Conservation (phyloP, 1,140 invertebrate genomes). For the Thrips palmi region DNA sequence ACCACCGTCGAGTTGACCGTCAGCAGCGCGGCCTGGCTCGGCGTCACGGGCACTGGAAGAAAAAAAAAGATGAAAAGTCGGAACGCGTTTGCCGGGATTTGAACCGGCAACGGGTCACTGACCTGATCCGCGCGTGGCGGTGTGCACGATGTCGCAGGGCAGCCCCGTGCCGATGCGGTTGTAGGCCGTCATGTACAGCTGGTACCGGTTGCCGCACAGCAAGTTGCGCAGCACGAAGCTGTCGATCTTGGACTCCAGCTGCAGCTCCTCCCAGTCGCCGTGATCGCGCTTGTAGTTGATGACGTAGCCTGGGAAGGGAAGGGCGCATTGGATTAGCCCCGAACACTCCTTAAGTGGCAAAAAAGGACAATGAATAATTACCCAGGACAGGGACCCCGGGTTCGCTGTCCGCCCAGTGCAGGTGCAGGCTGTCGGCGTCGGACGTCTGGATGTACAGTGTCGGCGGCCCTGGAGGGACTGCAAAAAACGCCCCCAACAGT, state of each 20-base stretch:
- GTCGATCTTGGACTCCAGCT: conserved; percentile 56
- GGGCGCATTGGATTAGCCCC: neutral
- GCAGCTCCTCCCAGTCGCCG: conserved; percentile 73
- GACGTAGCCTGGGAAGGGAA: conserved; percentile 48
- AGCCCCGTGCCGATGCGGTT: conserved; percentile 75
- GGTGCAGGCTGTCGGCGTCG: conserved; percentile 45
- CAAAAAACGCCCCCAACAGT: conserved; percentile 18
- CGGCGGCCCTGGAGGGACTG: conserved; percentile 47
- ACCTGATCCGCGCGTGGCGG: conserved; percentile 64
- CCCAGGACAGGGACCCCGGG: conserved; percentile 48
- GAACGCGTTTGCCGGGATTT: neutral
- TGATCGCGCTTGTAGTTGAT: conserved; percentile 76
- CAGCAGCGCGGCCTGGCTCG: conserved; percentile 64
- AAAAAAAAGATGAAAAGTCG: conserved; percentile 6
- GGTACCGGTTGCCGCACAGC: conserved; percentile 75
- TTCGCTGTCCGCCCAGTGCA: conserved; percentile 49
- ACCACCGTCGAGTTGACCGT: conserved; percentile 76
- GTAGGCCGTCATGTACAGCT: conserved; percentile 72
- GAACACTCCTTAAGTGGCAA: neutral
- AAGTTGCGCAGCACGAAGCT: conserved; percentile 58
- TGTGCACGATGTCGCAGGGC: conserved; percentile 68
- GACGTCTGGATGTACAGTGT: conserved; percentile 44
- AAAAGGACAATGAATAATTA: no score
- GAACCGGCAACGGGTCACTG: conserved; percentile 12
- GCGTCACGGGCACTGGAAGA: conserved; percentile 48